Conservation (phyloP, 1,140 invertebrate genomes). For the Drosophila sechellia region DNA sequence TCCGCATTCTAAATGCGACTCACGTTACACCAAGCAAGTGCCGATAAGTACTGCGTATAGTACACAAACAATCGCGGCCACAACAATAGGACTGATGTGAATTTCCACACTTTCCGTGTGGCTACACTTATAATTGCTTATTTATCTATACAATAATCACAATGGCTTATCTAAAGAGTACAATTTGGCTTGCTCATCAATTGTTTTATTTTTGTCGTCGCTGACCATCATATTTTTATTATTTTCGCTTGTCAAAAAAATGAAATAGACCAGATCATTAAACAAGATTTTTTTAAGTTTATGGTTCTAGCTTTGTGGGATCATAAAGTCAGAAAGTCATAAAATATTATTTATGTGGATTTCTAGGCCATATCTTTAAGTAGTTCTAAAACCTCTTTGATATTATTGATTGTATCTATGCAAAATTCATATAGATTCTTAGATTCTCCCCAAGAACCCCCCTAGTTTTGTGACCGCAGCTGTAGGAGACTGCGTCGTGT, state of each 20-base stretch:
- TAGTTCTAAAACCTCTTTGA: background rate
- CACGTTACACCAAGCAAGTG: conserved; percentile 30
- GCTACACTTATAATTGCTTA: too few species aligned
- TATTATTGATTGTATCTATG: background rate
- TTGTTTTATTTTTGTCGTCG: background rate
- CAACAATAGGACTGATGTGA: background rate
- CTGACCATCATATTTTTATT: background rate
- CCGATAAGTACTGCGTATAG: conserved; percentile 18
- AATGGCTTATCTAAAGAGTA: background rate
- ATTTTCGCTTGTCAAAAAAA: conserved; percentile 1
- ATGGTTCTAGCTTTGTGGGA: background rate
- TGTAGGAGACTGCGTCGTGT: conserved; percentile 22
- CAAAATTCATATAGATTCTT: background rate
- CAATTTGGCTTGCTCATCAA: background rate
- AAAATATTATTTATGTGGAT: background rate
- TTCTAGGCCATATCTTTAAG: background rate
- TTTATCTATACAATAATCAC: background rate
- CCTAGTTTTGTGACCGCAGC: background rate
- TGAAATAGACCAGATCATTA: background rate
- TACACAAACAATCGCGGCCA: conserved; percentile 3
- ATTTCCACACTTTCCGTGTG: background rate
- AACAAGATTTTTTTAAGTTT: background rate
- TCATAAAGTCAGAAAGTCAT: background rate
- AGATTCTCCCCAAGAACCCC: background rate
- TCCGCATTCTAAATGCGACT: conserved; percentile 38